Evolutionary conservation across 2,797 vertebrate genomes (phyloP).

Genomic region (Threskiornis aethiopicus): DNA sequence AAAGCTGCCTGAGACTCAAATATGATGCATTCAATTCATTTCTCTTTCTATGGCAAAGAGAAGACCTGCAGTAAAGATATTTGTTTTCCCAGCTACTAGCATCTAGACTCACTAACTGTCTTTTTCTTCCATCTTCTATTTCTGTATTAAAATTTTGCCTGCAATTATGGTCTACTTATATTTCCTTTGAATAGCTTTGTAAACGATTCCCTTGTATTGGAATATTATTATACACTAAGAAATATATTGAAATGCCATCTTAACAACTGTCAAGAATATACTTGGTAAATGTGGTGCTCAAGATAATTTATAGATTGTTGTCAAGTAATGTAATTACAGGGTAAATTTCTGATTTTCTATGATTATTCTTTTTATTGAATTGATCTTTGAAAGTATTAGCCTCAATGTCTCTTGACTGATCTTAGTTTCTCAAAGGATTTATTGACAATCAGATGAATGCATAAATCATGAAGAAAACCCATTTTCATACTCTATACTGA

Average conservation of each 20-base stretch:
- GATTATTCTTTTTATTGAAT: not conserved
- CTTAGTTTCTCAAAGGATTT: not conserved
- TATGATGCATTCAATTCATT: not conserved
- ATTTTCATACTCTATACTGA: not conserved
- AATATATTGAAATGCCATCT: not conserved
- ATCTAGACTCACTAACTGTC: not conserved
- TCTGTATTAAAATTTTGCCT: not conserved
- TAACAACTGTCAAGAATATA: not conserved
- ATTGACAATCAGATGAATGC: not conserved
- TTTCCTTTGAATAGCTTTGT: not conserved
- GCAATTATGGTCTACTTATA: not conserved
- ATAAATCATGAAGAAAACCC: not conserved
- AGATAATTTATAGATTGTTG: not conserved
- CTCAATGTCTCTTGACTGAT: not conserved
- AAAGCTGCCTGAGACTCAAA: not conserved
- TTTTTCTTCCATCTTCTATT: not conserved
- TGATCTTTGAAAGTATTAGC: not conserved
- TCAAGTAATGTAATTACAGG: not conserved
- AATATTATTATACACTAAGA: not conserved
- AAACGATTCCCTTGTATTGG: not conserved
- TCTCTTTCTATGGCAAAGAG: not conserved
- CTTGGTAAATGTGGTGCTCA: not conserved
- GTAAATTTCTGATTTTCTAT: not conserved
- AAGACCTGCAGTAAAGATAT: not conserved
- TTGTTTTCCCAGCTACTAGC: not conserved